phyloP scores from a whole-genome alignment of 2,797 vertebrate species.

The Garrulus glandarius region DNA sequence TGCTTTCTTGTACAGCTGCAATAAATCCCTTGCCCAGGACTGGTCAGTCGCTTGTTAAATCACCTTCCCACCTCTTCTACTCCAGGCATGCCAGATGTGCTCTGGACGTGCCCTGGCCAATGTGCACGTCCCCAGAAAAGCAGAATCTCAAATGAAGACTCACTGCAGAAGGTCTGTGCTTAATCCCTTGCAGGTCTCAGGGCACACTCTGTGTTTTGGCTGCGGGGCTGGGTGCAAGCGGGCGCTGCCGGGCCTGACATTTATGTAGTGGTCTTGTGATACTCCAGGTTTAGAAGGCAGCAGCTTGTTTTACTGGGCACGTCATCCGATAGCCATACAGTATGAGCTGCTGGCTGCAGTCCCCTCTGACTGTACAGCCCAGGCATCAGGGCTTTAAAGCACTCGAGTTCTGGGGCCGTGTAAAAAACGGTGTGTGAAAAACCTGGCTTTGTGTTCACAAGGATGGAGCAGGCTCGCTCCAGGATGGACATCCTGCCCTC shows the following conservation, averaged over 20 bases:
- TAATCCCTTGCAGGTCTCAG: accelerated
- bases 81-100: accelerated
- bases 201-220: neutral
- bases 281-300: conserved; percentile 25
- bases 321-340: neutral
- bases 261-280: conserved; percentile 15
- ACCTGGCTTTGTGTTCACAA: neutral
- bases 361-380: neutral
- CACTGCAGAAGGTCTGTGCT: accelerated
- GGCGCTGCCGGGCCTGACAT: neutral
- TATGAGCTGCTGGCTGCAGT: neutral
- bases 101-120: neutral
- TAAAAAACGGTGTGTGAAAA: neutral
- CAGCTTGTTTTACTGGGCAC: neutral
- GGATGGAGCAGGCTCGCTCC: neutral
- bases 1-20: neutral
- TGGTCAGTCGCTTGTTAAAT: neutral
- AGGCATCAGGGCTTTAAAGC: accelerated
- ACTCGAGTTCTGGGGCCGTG: accelerated
- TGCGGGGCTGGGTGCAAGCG: neutral
- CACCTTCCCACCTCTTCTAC: neutral
- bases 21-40: neutral
- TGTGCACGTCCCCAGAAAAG: accelerated
- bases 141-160: accelerated
- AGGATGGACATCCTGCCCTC: neutral